Evolutionary conservation across 2,113 vertebrate genomes (phyloP), one percentile per base, ranked within the genome.

Genomic region (Oncorhynchus masou): DNA sequence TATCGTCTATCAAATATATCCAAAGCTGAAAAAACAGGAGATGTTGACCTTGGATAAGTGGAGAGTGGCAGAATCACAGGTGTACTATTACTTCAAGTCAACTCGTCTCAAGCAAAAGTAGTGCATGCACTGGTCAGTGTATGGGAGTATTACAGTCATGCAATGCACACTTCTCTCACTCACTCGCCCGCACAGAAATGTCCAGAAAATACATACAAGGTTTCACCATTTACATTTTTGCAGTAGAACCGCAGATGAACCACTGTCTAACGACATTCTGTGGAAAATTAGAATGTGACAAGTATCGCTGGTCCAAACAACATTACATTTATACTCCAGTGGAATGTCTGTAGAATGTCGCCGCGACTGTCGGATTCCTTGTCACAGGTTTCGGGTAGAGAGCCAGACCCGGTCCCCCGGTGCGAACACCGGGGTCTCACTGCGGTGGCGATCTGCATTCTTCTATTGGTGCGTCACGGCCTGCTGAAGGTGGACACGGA

Each of bases 21-120:
- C 83, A 20, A 87, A 84, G 84, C 88, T 88, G 83, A 70, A 83
- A 81, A 87, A 89, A 86, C 81, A 86, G 34, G 34, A 57, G 60
- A 73, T 84, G 85, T 89, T 87, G 81, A 87, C 79, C 76, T 84
- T 86, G 84, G 87, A 84, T 66, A 57, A 34, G 74, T 60, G 54
- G 48, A 59, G 31, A 74, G 71, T 68, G 73, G 73, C 34, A 59
- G 74, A 78, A 83, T 74, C 74, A 81, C 86, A 88, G 83, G 81
- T 89, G 83, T 77, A 83, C 72, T 76, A 77, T 86, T 83, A 88
- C 83, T 82, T 89, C 83, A 88, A 71, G 75, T 67, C 67, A 70
- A 82, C 64, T 49, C 29, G 24, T 68, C 71, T 45, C 68, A 15
- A 73, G 60, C 74, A 68, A 60, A 57, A 73, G 76, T 6, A 25